These are phyloP conservation scores for Drosophila santomea DNA, from an alignment of 1,140 invertebrate species.

Conservation along the genomic window DNA sequence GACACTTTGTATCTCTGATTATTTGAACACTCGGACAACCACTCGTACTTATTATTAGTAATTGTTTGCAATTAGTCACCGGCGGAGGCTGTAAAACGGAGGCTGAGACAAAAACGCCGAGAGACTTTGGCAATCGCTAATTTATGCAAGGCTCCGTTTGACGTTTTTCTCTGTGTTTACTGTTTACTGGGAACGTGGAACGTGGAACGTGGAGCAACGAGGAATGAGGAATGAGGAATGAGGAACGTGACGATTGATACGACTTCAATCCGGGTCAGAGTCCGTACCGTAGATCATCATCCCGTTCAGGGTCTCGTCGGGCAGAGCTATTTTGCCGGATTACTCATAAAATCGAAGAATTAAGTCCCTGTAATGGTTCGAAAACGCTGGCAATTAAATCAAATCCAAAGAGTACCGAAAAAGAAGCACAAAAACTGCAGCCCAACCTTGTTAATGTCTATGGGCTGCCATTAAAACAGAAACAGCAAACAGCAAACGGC, in stretches of 20 bases:
- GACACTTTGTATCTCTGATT: constrained; percentile 22
- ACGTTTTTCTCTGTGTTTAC: background rate
- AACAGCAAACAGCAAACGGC: constrained; percentile 3
- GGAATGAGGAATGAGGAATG: constrained; percentile 10
- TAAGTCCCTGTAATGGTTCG: constrained; percentile 18
- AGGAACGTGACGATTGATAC: constrained; percentile 43
- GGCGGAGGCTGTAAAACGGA: constrained; percentile 8
- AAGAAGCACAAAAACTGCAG: background rate
- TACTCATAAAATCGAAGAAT: constrained; percentile 25
- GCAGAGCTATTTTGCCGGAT: background rate
- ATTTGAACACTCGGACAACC: constrained; percentile 19
- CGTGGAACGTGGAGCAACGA: constrained; percentile 14
- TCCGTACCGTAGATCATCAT: constrained; percentile 24
- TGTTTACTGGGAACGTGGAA: constrained; percentile 8
- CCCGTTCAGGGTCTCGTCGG: constrained; percentile 14
- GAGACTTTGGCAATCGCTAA: constrained; percentile 37
- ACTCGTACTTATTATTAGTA: constrained; percentile 47
- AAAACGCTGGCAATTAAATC: constrained; percentile 48
- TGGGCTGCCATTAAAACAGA: constrained; percentile 53
- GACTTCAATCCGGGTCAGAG: constrained; percentile 20
- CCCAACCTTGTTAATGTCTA: constrained; percentile 61
- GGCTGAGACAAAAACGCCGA: constrained; percentile 7
- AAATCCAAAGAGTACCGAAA: constrained; percentile 3
- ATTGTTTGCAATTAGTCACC: constrained; percentile 62
- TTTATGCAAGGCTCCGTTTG: constrained; percentile 42